Base-by-base conservation (phyloP, 2,888 invertebrate species). In the Halocaridina rubra region DNA sequence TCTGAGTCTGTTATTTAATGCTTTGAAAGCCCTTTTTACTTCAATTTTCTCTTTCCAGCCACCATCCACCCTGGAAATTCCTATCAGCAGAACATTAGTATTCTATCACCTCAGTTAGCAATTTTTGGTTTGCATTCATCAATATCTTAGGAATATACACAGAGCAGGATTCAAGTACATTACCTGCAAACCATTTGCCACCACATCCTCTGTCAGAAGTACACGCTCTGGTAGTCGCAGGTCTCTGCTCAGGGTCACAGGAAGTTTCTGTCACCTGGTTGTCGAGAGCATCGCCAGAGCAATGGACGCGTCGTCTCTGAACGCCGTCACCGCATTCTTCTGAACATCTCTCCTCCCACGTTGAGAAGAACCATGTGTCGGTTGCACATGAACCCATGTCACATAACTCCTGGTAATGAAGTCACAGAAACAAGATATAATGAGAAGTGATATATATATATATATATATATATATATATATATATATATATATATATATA, bases 301-400 rank as follows among this genome's bases (percentile, higher is more conserved):
- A 96, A 32, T 94, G 92, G 0, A 95, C 94, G 74, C 94, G 93
- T 39, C 96, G 93, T 32, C 94, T 94, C 90, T 96, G 95, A 1
- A 94, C 92, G 1, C 96, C 96, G 0, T 93, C 93, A 0, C 96
- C 96, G 89, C 96, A 96, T 89, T 93, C 93, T 76, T 94, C 93
- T 3, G 95, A 95, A 90, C 96, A 96, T 92, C 94, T 10, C 19
- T 76, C 80, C 33, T 84, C 87, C 94, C 94, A 94, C 85, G 93
- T 92, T 0, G 93, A 92, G 87, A 92, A 91, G 89, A 93, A 91
- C 94, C 94, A 94, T n/a, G 92, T 91, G n/a, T 87, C 90, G 32
- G 89, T 89, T 27, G 90, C 90, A 27, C 87, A 87, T 22, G 87
- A 87, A 0, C 87, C 87, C 87, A 87, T 87, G 72, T 87, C 87